Base-by-base conservation (phyloP, 2,888 invertebrate species). In the Coecobrya sp. region DNA sequence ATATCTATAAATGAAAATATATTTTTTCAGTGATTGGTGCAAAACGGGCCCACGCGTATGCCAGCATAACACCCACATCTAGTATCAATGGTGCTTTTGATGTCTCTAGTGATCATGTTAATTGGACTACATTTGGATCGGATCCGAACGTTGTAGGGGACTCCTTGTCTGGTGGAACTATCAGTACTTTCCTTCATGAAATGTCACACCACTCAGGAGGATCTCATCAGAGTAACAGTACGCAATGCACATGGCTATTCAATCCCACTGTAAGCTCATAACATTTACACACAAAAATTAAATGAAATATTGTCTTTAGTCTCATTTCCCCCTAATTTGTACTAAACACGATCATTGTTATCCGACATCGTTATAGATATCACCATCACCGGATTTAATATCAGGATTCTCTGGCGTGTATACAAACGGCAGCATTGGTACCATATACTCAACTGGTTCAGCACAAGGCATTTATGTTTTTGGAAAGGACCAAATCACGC, bases 31-130 rank as follows among this genome's bases (percentile, higher is more conserved):
- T 97, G 3, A 97, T 96, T 95, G 97, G 97, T 95, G 97, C 97
- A 1, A 96, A 97, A 94, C 95, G 96, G 91, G 96, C 95, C 22
- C 97, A 97, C 95, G 96, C 96, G 0, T 97, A 97, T 95, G 96
- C 96, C 1, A 96, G 96, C 55, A 96, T 97, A 5, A 96, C 96
- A 87, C 96, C 96, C 13, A 96, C 93, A 30, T 93, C 94, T 1
- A 94, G 94, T 62, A 90, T 93, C 19, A 94, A 95, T 68, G 93
- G 91, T 25, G 94, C 92, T 3, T 94, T 95, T 87, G 94, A 95
- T 86, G 81, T 93, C 16, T 93, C 94, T 0, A 93, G 93, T 86
- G 93, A 94, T n/a, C n/a, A n/a, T 59, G 82, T 94, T 11, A 93
- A 93, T 25, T 95, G 95, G 95, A 93, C 94, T n/a, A 94, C 95